Base-by-base conservation (phyloP, 2,888 invertebrate genomes). In the Apotomis turbidana region DNA sequence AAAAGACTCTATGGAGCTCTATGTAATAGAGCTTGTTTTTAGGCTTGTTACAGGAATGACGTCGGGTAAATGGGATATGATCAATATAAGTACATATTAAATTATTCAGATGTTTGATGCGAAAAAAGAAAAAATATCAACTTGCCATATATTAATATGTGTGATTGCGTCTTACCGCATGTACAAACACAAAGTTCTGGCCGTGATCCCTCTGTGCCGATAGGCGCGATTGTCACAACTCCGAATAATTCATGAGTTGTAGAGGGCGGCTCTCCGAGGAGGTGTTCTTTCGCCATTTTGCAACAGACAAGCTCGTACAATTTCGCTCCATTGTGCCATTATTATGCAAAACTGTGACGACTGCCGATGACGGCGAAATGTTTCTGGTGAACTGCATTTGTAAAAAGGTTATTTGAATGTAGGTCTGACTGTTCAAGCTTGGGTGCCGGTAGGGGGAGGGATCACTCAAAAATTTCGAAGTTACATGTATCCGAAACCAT, bases 321-420 rank as follows among this genome's bases (percentile, higher is more conserved):
- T 76, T 86, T 86, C 79, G 81, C 77, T 76, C 83, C 82, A 90
- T 90, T 90, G 91, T 90, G 81, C 83, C 83, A 89, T 91, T 90
- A 91, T 91, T 89, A 93, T 92, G 91, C 91, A 90, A 92, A 91
- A 87, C 78, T 77, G 59, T 72, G 79, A 85, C 83, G 83, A 81
- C 83, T 85, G 86, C 81, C 83, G 87, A 87, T 85, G 82, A 82
- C 82, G 79, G 81, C 81, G 81, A 87, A 88, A 87, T 87, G 84
- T 86, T 85, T 86, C 80, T 79, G 78, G 77, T 82, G 84, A 84
- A 86, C 87, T 80, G 86, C 85, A 87, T 87, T 88, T 87, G 84
- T 83, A 83, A 83, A 90, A 92, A 93, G 91, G 91, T 91, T 89
- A 91, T 87, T 87, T 84, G 89, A 90, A 91, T 88, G 88, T 89